Evolutionary conservation across 2,797 vertebrate species (phyloP).

Genomic region (Emydoidea blandingii): DNA sequence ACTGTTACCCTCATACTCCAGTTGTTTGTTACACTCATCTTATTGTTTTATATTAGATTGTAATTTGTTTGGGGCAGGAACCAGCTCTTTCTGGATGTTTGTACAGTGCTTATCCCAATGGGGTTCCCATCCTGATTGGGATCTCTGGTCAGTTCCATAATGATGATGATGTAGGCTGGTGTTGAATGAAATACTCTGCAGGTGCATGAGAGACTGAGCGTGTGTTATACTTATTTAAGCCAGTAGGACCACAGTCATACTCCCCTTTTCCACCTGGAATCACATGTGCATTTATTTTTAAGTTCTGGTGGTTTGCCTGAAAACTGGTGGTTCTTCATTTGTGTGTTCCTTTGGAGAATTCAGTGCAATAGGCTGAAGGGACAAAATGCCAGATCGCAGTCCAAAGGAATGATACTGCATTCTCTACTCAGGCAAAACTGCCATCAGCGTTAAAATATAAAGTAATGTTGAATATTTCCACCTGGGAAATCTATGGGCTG

Average conservation of each 20-base stretch:
- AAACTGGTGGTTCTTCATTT: not conserved
- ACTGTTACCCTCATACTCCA: no score
- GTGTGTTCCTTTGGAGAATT: not conserved
- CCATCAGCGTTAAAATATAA: not conserved
- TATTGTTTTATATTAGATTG: not conserved
- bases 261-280: not conserved
- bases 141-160: not conserved
- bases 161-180: not conserved
- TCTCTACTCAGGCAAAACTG: not conserved
- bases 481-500: not conserved
- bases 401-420: not conserved
- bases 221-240: not conserved
- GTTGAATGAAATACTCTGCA: not conserved
- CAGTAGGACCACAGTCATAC: not conserved
- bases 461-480: not conserved
- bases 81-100: not conserved
- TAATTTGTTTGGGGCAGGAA: not conserved
- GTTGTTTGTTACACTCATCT: not conserved
- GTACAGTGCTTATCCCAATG: not conserved
- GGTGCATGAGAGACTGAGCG: not conserved
- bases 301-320: not conserved
- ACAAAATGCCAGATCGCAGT: not conserved
- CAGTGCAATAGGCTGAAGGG: not conserved
- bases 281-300: not conserved
- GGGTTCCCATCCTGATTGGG: not conserved